Conservation (phyloP, 2,113 vertebrate genomes). For the Mirounga angustirostris region DNA sequence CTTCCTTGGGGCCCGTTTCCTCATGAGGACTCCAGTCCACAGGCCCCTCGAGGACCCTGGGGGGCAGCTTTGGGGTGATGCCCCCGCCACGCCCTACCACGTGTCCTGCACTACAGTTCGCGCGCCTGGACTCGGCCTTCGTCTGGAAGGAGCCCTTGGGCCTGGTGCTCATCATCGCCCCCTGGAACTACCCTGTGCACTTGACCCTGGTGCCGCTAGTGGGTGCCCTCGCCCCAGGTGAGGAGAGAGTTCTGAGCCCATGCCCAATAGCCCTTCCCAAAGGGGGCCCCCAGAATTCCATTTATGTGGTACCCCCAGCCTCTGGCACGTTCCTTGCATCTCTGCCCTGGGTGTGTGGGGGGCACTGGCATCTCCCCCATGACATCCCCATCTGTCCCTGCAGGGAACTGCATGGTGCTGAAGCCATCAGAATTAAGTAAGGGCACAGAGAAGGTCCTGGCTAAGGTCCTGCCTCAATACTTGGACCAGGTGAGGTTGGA, state of each 20-base stretch:
- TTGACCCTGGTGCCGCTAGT: slow-evolving; percentile 91
- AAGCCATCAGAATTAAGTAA: slow-evolving; percentile 89
- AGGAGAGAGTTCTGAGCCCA: background rate
- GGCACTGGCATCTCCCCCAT: background rate
- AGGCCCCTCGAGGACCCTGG: background rate
- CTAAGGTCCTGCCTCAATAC: slow-evolving; percentile 88
- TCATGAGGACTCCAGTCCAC: background rate
- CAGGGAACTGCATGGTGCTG: slow-evolving; percentile 93
- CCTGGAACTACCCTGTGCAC: slow-evolving; percentile 93
- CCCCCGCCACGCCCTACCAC: rapidly evolving
- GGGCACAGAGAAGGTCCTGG: slow-evolving; percentile 88
- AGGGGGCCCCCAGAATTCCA: background rate
- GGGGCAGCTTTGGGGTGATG: background rate
- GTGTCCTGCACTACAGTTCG: slow-evolving; percentile 83
- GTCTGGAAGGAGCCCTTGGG: slow-evolving; percentile 92
- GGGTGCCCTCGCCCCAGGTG: slow-evolving; percentile 93
- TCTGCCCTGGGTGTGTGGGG: background rate
- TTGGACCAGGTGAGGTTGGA: slow-evolving; percentile 90
- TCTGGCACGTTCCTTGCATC: background rate
- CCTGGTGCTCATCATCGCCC: slow-evolving; percentile 90
- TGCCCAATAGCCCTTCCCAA: background rate
- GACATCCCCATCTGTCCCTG: background rate
- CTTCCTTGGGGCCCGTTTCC: background rate
- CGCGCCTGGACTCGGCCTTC: slow-evolving; percentile 89
- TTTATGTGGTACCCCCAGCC: background rate